A percentile compares a stretch with the other conserved stretches of the same genome.
phyloP scores from a whole-genome alignment of 2,797 vertebrate species.

The Champsocephalus gunnari region DNA sequence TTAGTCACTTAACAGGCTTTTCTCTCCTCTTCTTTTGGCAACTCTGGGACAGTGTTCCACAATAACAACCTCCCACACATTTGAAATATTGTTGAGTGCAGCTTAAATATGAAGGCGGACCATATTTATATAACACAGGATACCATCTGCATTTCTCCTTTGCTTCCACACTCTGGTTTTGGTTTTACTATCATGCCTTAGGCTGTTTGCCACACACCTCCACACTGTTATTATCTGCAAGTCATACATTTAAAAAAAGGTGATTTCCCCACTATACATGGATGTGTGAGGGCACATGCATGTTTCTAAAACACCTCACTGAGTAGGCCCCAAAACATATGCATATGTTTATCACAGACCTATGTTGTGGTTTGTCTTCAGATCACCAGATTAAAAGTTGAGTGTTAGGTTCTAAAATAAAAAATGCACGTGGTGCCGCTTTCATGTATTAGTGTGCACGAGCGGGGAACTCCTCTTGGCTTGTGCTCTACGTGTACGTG shows the following conservation, averaged over 20 bases:
- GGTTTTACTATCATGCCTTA: background rate
- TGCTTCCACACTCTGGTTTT: background rate
- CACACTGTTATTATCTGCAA: slow-evolving; percentile 14
- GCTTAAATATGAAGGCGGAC: background rate
- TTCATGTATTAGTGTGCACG: background rate
- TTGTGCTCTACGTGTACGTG: slow-evolving; percentile 2
- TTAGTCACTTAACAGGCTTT: no score
- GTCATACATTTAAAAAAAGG: slow-evolving; percentile 20
- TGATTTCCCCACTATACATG: slow-evolving; percentile 14
- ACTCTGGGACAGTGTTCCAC: no score
- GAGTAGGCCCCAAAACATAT: background rate
- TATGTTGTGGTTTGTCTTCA: slow-evolving; percentile 9
- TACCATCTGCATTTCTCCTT: background rate
- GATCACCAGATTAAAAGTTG: slow-evolving; percentile 4
- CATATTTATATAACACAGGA: background rate
- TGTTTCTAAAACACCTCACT: slow-evolving; percentile 15
- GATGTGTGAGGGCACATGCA: background rate
- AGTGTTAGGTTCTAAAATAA: background rate
- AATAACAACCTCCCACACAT: no score
- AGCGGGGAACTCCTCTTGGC: slow-evolving; percentile 30
- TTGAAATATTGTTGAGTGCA: background rate
- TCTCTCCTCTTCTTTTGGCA: no score
- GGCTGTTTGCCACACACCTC: background rate
- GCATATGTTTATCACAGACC: background rate
- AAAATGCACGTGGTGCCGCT: background rate